Base-by-base conservation (phyloP, 2,797 vertebrate genomes). In the Pelobates cultripes region DNA sequence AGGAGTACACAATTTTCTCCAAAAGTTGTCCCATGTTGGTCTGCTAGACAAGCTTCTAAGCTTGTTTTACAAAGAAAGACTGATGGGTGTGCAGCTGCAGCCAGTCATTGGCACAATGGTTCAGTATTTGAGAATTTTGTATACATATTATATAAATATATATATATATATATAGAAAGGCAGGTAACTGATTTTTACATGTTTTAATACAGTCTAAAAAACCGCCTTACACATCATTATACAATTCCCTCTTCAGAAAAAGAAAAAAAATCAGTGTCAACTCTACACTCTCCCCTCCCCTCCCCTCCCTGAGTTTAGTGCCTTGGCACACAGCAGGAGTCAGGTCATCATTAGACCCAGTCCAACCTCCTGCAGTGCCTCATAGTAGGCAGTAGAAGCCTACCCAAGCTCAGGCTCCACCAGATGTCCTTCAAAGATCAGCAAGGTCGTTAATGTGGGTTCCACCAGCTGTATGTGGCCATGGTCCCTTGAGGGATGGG, bases 61-160 rank as follows among this genome's bases (percentile, higher is more conserved):
- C 76, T 83, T 71, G 7, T 57, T 84, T 44, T 84, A 70, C 77
- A 84, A 64, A 60, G 15, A 60, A 41, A 83, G 73, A 84, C 73
- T 40, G 1, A 72, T 61, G 44, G 71, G 77, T 84, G 53, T 66
- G 57, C 71, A 73, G 75, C 71, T 43, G 77, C 15, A 43, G 66
- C 63, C 47, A 64, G 14, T 40, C 40, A 68, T 66, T 68, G 75
- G 69, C 69, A 53, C 57, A 60, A 17, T 28, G 81, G 70, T 57
- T 83, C 82, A 84, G 82, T 84, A 78, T 84, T 84, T 79, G 77
- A 72, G 77, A 13, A 70, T 84, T 84, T 84, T 84, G 68, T 80
- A 84, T 61, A 66, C 67, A 75, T 15, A 45, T 12, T 43, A 28
- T 63, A 28, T 72, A 72, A 70, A 82, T 64, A 67, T 17, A 47